Percentiles rank a stretch among this genome's conserved stretches.
phyloP scores from a whole-genome alignment of 2,797 vertebrate species.

The Esox lucius region DNA sequence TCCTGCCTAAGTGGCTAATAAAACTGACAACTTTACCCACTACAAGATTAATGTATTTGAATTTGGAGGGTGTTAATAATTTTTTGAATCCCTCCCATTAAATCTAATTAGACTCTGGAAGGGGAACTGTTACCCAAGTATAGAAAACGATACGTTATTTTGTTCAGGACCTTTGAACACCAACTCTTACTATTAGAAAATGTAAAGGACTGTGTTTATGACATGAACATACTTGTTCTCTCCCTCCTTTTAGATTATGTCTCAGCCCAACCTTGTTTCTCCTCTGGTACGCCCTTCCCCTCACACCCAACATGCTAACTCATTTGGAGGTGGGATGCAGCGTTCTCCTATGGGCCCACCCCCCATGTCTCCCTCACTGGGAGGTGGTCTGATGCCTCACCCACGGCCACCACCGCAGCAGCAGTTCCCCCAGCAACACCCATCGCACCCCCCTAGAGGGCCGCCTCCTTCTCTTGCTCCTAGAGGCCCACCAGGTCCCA shows the following conservation, averaged over 20 bases:
- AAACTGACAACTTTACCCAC: too few species aligned
- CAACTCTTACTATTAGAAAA: background rate
- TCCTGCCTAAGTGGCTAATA: too few species aligned
- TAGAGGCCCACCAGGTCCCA: slow-evolving; percentile 75
- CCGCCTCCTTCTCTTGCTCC: slow-evolving; percentile 82
- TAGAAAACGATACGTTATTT: too few species aligned
- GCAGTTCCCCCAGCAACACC: slow-evolving; percentile 78
- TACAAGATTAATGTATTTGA: too few species aligned
- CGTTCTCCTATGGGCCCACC: slow-evolving; percentile 89
- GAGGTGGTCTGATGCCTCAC: slow-evolving; percentile 91
- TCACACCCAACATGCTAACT: slow-evolving; percentile 89
- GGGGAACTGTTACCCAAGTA: too few species aligned
- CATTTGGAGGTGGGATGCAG: slow-evolving; percentile 89
- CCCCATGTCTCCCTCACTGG: slow-evolving; percentile 82
- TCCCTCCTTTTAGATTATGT: slow-evolving; percentile 83
- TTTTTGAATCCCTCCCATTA: too few species aligned
- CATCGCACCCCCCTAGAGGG: slow-evolving; percentile 83
- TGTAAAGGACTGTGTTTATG: background rate
- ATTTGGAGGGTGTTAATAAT: too few species aligned
- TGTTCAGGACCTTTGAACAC: too few species aligned
- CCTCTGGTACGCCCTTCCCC: slow-evolving; percentile 88
- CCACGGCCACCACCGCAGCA: slow-evolving; percentile 85
- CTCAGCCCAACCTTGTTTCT: slow-evolving; percentile 94
- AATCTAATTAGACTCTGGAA: too few species aligned
- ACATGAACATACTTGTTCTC: background rate